Base-by-base conservation (phyloP, 2,113 vertebrate genomes). In the Orientallactaga bullata region DNA sequence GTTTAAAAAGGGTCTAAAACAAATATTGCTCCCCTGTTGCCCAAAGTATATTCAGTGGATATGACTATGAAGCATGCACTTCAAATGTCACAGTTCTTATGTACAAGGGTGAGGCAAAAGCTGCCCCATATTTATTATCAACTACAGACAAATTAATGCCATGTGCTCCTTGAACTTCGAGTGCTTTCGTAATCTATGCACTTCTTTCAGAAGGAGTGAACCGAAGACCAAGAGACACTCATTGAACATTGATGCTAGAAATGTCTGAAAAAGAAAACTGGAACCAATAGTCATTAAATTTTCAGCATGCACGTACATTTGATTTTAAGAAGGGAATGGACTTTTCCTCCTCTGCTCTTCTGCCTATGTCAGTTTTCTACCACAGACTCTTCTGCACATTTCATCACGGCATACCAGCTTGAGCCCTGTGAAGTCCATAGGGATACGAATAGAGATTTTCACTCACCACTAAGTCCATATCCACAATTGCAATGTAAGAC, bases 41-140 rank as follows among this genome's bases (percentile, higher is more conserved):
- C 82, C 84, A 92, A 95, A 94, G 87, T 81, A 95, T 92, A 73
- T 66, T 47, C 23, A 47, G 78, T 85, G 68, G 61, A 47, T 72
- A 82, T 13, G 69, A 82, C 85, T 94, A 37, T 58, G 73, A 37
- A 88, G 65, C 86, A 94, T 17, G 24, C 7, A 94, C 58, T 85
- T 73, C 39, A 86, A 88, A 86, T 65, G 71, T 77, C 80, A 68
- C 13, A 39, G 24, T 82, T 90, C 68, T 91, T 94, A 82, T 90
- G 63, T 39, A 35, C 68, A 60, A 10, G 17, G 4, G 21, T 74
- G 23, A 82, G 39, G 74, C 76, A 79, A 94, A 93, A 89, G 72
- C n/a, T 74, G 71, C 58, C 79, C 85, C 78, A n/a, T 88, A 77
- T 88, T 81, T 95, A 79, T 82, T 78, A 73, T 58, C 58, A 77